phyloP scores from a whole-genome alignment of 2,113 vertebrate species.

The Neofelis nebulosa region DNA sequence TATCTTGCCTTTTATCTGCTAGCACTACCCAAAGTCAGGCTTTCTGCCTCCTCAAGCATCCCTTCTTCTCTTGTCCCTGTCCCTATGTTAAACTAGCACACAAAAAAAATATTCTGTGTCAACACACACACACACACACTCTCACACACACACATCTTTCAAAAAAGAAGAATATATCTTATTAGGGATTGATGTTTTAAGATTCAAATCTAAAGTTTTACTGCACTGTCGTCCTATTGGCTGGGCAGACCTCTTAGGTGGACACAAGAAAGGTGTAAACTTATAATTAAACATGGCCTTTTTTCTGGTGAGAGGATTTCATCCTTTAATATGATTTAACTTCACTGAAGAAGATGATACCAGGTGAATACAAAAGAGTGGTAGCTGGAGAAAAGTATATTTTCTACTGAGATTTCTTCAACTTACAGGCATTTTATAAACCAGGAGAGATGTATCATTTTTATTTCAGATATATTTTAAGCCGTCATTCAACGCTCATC shows the following conservation, averaged over 20 bases:
- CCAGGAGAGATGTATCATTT: neutral
- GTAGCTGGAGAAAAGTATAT: constrained; percentile 28
- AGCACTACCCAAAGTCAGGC: neutral
- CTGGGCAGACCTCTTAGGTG: neutral
- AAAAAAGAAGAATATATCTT: neutral
- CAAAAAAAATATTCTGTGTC: neutral
- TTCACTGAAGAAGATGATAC: neutral
- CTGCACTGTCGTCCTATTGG: neutral
- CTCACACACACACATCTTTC: neutral
- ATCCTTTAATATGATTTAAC: neutral
- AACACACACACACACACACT: neutral
- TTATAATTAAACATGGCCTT: neutral
- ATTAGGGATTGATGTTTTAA: neutral
- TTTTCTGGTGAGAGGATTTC: neutral
- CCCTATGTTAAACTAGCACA: neutral
- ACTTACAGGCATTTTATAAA: neutral
- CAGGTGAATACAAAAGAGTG: neutral
- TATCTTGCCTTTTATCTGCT: neutral
- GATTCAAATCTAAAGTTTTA: neutral
- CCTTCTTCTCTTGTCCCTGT: neutral
- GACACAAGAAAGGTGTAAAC: neutral
- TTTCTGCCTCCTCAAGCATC: too few relatives aligned
- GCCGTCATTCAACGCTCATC: constrained; percentile 31
- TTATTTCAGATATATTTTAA: constrained; percentile 28
- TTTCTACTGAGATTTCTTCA: constrained; percentile 12